Evolutionary conservation across 1,140 invertebrate species (phyloP), one percentile per base, ranked within the genome.

Genomic region (Megalonaias nervosa): DNA sequence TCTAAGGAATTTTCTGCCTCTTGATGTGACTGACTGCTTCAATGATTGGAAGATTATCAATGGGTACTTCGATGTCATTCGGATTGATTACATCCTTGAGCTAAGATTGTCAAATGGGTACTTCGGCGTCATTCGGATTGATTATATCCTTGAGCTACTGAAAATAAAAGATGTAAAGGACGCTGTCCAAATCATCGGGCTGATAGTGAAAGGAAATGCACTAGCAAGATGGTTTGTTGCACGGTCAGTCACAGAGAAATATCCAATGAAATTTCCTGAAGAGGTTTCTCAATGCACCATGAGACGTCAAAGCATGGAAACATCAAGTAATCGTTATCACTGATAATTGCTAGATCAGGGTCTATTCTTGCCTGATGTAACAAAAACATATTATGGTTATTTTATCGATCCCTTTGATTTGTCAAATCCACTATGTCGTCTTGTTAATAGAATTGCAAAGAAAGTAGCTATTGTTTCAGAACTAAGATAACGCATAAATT

Each of bases 101-200:
- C 57, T 61, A 17, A 1, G 26, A 31, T 31, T 31, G 26, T 31
- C 26, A 26, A 13, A n/a, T 64, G 71, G 77, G 38, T 64, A 19
- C 31, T 79, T 79, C 19, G 74, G 65, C 59, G 48, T 23, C 48
- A 72, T 79, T 15, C 74, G 77, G 67, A 55, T 74, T 16, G 77
- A 79, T 21, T 79, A 74, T 56, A 74, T 56, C 17, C 26, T 74
- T n/a, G 66, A 79, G 67, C 57, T 61, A 13, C 74, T 72, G 1
- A 38, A 79, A 61, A 79, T 74, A 59, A 79, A 79, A 67, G 59
- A 26, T n/a, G 26, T 79, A 48, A 79, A 61, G 66, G 67, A 11
- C 13, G 17, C 59, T 57, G 77, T 71, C 48, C 71, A 67, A 17
- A 75, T 79, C 17, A 75, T 67, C 31, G 72, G 77, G 15, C 60